phyloP scores from a whole-genome alignment of 2,888 invertebrate species.

The Willowsia nigromaculata region DNA sequence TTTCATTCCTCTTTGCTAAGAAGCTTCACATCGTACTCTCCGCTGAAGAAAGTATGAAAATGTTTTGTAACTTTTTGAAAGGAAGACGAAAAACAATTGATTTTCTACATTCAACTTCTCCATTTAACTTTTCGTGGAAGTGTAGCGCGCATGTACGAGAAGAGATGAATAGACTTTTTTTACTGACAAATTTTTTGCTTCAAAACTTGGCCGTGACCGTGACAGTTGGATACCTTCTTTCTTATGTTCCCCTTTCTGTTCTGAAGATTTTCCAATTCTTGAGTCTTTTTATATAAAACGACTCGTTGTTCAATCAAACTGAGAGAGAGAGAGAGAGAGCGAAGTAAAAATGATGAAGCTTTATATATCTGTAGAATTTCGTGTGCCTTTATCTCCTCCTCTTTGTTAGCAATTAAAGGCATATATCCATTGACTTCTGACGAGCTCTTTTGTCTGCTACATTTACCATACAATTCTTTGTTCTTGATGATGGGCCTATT shows the following conservation, averaged over 20 bases:
- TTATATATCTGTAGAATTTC: background rate
- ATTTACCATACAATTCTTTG: background rate
- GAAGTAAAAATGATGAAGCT: background rate
- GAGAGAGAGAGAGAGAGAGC: background rate
- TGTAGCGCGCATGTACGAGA: background rate
- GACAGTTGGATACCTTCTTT: slow-evolving; percentile 54
- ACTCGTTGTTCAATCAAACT: too few relatives aligned
- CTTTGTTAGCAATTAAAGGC: background rate
- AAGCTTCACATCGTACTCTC: background rate
- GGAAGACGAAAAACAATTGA: background rate
- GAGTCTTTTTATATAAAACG: background rate
- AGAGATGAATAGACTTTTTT: slow-evolving; percentile 8
- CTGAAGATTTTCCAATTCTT: background rate
- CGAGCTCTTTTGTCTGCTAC: background rate
- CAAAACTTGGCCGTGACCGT: slow-evolving; percentile 60
- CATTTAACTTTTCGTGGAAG: background rate
- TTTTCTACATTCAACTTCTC: background rate
- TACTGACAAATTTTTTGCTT: slow-evolving; percentile 10
- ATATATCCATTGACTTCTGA: background rate
- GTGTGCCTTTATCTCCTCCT: background rate
- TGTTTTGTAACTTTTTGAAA: background rate
- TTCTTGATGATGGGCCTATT: slow-evolving; percentile 4
- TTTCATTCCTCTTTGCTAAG: background rate
- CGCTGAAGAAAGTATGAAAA: background rate
- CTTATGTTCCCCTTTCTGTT: background rate